Conservation (phyloP, 2,113 vertebrate species). For the Formicarius rufipectus region DNA sequence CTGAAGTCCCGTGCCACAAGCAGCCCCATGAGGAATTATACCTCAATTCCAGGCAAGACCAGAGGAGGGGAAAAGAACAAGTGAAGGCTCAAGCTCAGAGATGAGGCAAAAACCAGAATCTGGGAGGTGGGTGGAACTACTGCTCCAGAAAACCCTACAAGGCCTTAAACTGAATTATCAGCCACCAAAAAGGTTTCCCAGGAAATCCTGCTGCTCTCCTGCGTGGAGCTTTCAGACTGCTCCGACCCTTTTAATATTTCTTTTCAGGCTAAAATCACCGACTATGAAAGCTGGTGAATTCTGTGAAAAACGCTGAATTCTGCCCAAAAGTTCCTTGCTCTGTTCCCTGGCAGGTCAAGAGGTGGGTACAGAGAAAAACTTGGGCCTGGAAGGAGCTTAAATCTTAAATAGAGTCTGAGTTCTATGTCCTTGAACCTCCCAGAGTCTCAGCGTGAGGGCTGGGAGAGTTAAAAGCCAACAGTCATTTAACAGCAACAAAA, state of each 20-base stretch:
- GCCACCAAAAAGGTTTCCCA: not conserved
- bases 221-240: not conserved
- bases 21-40: not conserved
- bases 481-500: not conserved
- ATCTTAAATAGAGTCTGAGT: not conserved
- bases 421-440: not conserved
- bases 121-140: too few relatives aligned
- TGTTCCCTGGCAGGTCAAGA: rapidly evolving
- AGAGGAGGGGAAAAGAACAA: not conserved
- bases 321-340: not conserved
- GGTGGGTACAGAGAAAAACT: not conserved
- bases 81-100: rapidly evolving
- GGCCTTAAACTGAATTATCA: not conserved
- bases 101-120: too few relatives aligned
- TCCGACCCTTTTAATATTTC: rapidly evolving
- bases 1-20: not conserved
- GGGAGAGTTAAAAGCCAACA: not conserved
- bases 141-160: not conserved
- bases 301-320: rapidly evolving
- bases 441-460: not conserved
- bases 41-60: not conserved
- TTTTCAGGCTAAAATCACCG: not conserved
- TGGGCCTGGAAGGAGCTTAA: not conserved
- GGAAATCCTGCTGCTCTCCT: not conserved
- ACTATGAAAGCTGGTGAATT: rapidly evolving